Evolutionary conservation across 2,888 invertebrate genomes (phyloP), one percentile per base, ranked within the genome.

Genomic region (Microctonus aethiopoides): DNA sequence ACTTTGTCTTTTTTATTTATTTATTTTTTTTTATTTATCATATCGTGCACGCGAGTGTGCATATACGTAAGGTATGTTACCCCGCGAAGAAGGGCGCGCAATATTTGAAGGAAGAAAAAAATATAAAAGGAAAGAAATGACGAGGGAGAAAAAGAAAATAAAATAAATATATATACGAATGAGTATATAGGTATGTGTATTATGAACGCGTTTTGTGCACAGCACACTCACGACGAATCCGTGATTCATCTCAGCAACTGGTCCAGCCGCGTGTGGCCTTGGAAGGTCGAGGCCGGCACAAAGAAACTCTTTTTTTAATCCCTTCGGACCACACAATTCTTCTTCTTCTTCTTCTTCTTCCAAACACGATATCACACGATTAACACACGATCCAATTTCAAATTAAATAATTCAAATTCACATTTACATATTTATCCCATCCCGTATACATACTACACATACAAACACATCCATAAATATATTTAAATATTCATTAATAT

Each of bases 281-380:
- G 73, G 73, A 76, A 76, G 76, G 76, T 76, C 76, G 76, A 64
- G 70, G 65, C 64, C n/a, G 69, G 61, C 67, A 68, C 68, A 65
- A 65, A 60, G 65, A 70, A 52, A 63, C 32, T 22, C 57, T 68
- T 26, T 62, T 64, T 66, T 63, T 64, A 24, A 46, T 60, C 52
- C 60, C 60, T 39, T 60, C 65, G 34, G 59, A 64, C 59, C 16
- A 46, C 20, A 16, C 16, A n/a, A n/a, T n/a, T n/a, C n/a, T n/a
- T n/a, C n/a, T n/a, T n/a, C 46, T n/a, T n/a, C n/a, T n/a, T n/a
- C n/a, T n/a, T n/a, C 46, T 34, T 60, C 51, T 34, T 52, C 60
- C 69, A 29, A 65, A 60, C 65, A 60, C 65, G 64, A 36, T 32
- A 51, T 51, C 36, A 65, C 54, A 36, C 46, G 54, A 7, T 24